These are phyloP conservation scores for Clytia hemisphaerica DNA, from an alignment of 30 jellyfish, hydroid and myxozoan genomes.

Conservation along the genomic window DNA sequence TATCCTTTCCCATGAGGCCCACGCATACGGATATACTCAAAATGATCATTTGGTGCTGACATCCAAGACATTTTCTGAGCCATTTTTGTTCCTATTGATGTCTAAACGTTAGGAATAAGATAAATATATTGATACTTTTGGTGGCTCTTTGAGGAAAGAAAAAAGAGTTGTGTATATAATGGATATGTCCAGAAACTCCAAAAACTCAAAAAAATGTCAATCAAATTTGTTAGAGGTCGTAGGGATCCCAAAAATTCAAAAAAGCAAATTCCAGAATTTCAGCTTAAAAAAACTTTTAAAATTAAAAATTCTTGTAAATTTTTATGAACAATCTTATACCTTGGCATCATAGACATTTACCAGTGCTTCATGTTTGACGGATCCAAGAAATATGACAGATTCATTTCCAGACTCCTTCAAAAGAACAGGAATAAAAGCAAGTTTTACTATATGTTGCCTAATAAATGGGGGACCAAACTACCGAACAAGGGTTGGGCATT, in stretches of 20 bases:
- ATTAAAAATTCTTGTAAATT: no score
- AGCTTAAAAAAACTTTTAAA: no score
- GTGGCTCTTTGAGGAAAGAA: not conserved
- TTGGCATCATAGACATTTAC: conserved; percentile 60
- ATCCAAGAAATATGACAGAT: conserved; percentile 75
- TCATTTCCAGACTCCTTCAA: conserved; percentile 23
- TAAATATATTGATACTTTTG: not conserved
- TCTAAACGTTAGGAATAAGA: conserved; percentile 19
- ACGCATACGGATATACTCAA: conserved; percentile 80
- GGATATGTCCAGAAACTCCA: no score
- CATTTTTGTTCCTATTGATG: conserved; percentile 47
- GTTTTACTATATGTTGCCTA: not conserved
- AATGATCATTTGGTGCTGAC: conserved; percentile 49
- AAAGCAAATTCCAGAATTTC: no score
- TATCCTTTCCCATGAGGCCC: conserved; percentile 94
- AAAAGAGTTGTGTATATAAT: not conserved
- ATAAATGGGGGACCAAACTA: not conserved
- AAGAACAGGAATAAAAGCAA: not conserved
- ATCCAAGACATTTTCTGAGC: conserved; percentile 61
- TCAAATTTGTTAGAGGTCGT: no score
- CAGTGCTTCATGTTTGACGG: conserved; percentile 68
- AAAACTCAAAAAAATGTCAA: no score
- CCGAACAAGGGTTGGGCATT: not conserved
- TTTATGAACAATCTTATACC: conserved; percentile 25
- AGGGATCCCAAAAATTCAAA: no score